Conservation (phyloP, 2,797 vertebrate species). For the Takifugu ocellatus region DNA sequence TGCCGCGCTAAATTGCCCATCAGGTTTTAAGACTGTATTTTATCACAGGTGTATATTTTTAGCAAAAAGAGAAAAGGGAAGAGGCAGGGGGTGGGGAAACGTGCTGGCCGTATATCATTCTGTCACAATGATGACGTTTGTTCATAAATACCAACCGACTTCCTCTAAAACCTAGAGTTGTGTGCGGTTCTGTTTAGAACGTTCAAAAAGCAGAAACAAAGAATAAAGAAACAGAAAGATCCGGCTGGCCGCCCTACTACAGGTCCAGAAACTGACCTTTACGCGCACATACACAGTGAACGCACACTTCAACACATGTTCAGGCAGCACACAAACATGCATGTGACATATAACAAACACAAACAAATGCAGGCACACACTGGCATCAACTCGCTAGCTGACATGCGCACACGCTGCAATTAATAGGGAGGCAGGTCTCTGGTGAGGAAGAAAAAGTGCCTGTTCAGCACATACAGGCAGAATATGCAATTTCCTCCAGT, state of each 20-base stretch:
- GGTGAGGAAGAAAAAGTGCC: slow-evolving; percentile 74
- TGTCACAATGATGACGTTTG: slow-evolving; percentile 86
- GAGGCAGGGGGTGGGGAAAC: slow-evolving; percentile 43
- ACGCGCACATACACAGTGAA: slow-evolving; percentile 44
- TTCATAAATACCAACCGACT: slow-evolving; percentile 84
- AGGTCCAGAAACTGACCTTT: slow-evolving; percentile 61
- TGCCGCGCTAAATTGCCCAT: slow-evolving; percentile 78
- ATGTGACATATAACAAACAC: slow-evolving; percentile 37
- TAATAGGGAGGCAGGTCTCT: slow-evolving; percentile 75
- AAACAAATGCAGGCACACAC: slow-evolving; percentile 51
- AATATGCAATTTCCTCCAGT: slow-evolving; percentile 87
- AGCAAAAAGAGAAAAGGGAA: slow-evolving; percentile 61
- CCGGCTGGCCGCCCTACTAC: slow-evolving; percentile 38
- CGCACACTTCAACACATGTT: slow-evolving; percentile 20
- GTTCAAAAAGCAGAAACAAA: slow-evolving; percentile 21
- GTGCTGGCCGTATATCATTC: slow-evolving; percentile 80
- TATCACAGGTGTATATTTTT: slow-evolving; percentile 77
- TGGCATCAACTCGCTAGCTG: slow-evolving; percentile 38
- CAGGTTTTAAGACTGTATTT: slow-evolving; percentile 74
- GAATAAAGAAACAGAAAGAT: slow-evolving; percentile 52
- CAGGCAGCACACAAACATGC: slow-evolving; percentile 29
- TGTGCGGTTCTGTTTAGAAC: slow-evolving; percentile 61
- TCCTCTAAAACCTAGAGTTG: slow-evolving; percentile 81
- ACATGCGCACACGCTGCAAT: slow-evolving; percentile 62
- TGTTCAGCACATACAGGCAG: slow-evolving; percentile 78